Percentiles rank a stretch among this genome's conserved stretches.
Evolutionary conservation across 2,113 vertebrate species (phyloP).

Genomic region (Craseonycteris thonglongyai): DNA sequence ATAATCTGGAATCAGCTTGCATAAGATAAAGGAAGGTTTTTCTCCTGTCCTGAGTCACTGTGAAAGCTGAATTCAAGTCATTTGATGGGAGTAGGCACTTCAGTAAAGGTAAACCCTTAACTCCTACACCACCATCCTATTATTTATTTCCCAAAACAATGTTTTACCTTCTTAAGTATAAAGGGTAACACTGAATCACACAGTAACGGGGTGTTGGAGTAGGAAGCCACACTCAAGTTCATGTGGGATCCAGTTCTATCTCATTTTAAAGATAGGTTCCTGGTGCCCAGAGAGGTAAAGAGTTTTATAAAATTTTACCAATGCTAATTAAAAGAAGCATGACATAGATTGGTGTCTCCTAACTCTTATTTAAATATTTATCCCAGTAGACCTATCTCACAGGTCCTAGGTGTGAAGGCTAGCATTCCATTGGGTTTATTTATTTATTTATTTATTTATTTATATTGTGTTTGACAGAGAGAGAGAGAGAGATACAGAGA

Average conservation of each 20-base stretch:
- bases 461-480: too few species aligned
- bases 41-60: not conserved
- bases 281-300: not conserved
- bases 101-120: not conserved
- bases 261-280: not conserved
- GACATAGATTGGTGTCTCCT: not conserved
- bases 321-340: not conserved
- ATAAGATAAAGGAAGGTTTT: not conserved
- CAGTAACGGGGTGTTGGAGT: not conserved
- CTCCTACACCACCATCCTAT: not conserved
- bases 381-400: not conserved
- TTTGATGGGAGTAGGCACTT: not conserved
- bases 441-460: too few species aligned
- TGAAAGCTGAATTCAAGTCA: not conserved
- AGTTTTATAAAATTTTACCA: not conserved
- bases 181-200: not conserved
- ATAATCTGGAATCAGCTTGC: not conserved
- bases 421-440: too few species aligned
- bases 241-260: not conserved
- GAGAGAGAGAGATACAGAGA: too few species aligned
- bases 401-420: not conserved
- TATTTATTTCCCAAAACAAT: not conserved
- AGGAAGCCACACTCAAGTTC: not conserved
- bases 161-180: not conserved
- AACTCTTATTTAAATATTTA: not conserved